Evolutionary conservation across 2,113 vertebrate genomes (phyloP).

Genomic region (Nerophis ophidion): DNA sequence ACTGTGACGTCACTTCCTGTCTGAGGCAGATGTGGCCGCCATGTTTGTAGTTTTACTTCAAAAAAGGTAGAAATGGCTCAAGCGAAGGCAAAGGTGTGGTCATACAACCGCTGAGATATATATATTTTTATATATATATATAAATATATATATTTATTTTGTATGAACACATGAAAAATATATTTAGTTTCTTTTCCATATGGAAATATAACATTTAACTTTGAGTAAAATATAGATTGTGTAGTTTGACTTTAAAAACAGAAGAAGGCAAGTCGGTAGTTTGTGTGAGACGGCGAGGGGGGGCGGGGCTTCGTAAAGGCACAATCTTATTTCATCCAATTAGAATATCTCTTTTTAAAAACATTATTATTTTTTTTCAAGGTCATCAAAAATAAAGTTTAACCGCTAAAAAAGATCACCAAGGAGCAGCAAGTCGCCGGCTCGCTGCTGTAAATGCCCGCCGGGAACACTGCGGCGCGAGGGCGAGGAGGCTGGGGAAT

Average conservation of each 20-base stretch:
- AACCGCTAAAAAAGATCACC: constrained; percentile 3
- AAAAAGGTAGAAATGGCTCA: background rate
- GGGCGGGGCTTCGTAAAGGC: constrained; percentile 55
- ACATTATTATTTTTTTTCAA: background rate
- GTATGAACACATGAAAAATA: constrained; percentile 66
- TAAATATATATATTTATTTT: constrained; percentile 10
- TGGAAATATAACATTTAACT: constrained; percentile 69
- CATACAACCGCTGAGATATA: constrained; percentile 37
- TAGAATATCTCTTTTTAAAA: background rate
- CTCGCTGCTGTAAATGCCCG: too few species aligned
- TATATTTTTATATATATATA: constrained; percentile 15
- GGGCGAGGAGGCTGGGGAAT: too few species aligned
- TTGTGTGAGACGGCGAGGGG: constrained; percentile 3
- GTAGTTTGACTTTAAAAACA: constrained; percentile 49
- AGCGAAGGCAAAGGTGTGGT: constrained; percentile 58
- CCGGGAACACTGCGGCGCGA: too few species aligned
- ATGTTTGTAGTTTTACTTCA: too few species aligned
- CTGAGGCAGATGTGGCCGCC: too few species aligned
- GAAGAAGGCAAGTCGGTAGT: constrained; percentile 53
- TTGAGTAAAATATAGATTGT: constrained; percentile 66
- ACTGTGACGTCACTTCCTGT: too few species aligned
- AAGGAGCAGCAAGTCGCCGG: too few species aligned
- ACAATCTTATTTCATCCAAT: constrained; percentile 42
- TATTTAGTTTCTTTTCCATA: constrained; percentile 52
- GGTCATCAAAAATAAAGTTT: constrained; percentile 35